Conservation (phyloP, 2,797 vertebrate species). For the Poecilia wingei region DNA sequence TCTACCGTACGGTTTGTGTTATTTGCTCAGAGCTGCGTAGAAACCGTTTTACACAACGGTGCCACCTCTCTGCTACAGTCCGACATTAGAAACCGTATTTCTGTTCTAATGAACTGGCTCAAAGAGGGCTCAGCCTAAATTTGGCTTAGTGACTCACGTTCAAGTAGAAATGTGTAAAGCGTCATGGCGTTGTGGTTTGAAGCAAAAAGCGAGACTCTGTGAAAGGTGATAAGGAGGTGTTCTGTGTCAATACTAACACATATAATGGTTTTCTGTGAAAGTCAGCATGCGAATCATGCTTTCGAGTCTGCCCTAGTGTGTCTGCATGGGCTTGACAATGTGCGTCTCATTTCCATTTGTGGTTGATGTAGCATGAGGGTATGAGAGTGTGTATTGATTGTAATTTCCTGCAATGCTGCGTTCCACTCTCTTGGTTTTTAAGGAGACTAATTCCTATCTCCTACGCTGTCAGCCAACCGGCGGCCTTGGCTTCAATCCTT, state of each 20-base stretch:
- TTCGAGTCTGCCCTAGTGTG: neutral
- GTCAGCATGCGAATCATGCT: conserved; percentile 15
- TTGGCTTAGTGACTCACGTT: conserved; percentile 25
- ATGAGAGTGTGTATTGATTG: conserved; percentile 77
- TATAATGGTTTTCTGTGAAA: conserved; percentile 3
- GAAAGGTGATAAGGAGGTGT: neutral
- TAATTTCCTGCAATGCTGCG: conserved; percentile 73
- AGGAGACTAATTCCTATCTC: conserved; percentile 76
- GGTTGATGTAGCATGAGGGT: conserved; percentile 72
- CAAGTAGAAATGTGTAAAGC: neutral
- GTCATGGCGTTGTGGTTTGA: conserved; percentile 33
- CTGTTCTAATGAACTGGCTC: neutral
- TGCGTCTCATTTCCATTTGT: conserved; percentile 35
- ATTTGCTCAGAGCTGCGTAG: neutral
- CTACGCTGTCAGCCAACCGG: conserved; percentile 54
- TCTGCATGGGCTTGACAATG: conserved; percentile 9
- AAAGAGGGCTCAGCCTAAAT: neutral
- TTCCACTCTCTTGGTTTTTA: conserved; percentile 74
- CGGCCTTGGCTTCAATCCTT: conserved; percentile 48
- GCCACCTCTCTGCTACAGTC: neutral
- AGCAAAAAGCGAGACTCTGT: neutral
- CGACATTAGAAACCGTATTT: neutral
- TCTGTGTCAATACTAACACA: conserved; percentile 9
- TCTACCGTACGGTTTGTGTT: conserved; percentile 20
- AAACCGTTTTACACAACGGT: neutral